Percentiles rank a stretch among this genome's conserved stretches.
Conservation (phyloP, 2,888 invertebrate species). For the Philonicus albiceps region DNA sequence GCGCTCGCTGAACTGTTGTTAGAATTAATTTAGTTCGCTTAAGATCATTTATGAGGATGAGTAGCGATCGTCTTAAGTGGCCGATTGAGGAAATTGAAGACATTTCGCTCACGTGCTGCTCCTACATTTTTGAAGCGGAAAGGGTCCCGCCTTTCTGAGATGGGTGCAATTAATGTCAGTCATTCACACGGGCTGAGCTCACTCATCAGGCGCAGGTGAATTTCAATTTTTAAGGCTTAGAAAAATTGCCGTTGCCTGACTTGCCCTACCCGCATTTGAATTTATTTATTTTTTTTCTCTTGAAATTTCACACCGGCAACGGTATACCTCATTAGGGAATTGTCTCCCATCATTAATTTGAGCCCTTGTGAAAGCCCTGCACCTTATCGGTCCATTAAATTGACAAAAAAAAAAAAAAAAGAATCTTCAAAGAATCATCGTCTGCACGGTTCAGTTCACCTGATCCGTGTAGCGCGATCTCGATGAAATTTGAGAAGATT, state of each 20-base stretch:
- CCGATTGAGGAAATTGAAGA: not conserved
- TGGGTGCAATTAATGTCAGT: conserved; percentile 8
- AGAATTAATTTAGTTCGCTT: conserved; percentile 26
- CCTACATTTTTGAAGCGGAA: not conserved
- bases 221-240: not conserved
- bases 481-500: conserved; percentile 18
- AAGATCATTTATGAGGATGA: conserved; percentile 18
- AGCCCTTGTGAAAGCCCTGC: not conserved
- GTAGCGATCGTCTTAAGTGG: not conserved
- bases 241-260: not conserved
- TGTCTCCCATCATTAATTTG: conserved; percentile 17
- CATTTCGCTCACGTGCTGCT: conserved; percentile 2
- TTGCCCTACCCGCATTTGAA: not conserved
- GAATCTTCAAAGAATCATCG: not conserved
- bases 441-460: not conserved
- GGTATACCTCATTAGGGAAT: not conserved
- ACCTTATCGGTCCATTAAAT: not conserved
- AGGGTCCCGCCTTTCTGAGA: not conserved
- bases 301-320: not conserved
- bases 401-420: not conserved
- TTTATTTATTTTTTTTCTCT: not conserved
- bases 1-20: not conserved
- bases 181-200: not conserved
- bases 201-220: not conserved
- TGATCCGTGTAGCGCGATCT: not conserved